Percentiles rank a stretch among this genome's conserved stretches.
phyloP scores from a whole-genome alignment of 2,113 vertebrate species.

The Donacobius atricapilla region DNA sequence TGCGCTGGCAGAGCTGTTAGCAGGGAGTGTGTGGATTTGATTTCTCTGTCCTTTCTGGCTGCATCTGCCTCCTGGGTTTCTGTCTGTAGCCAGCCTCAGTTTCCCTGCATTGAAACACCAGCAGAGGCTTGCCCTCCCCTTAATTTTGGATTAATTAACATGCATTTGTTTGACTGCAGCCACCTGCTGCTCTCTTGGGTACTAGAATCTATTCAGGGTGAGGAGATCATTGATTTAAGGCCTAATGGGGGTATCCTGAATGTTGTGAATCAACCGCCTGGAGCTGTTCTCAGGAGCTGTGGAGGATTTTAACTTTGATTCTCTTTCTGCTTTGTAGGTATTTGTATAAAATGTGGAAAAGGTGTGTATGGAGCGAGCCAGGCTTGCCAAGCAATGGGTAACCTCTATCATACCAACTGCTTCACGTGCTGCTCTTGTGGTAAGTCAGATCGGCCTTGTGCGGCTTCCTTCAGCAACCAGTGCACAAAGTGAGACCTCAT shows the following conservation, averaged over 20 bases:
- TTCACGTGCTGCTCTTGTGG: slow-evolving; percentile 98
- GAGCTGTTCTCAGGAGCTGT: background rate
- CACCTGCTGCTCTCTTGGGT: background rate
- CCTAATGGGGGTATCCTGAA: background rate
- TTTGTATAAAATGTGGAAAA: slow-evolving; percentile 96
- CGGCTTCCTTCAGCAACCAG: background rate
- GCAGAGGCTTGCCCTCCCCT: background rate
- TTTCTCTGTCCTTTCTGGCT: background rate
- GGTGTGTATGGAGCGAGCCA: slow-evolving; percentile 97
- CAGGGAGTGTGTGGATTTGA: background rate
- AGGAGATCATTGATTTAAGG: background rate
- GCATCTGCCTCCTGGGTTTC: background rate
- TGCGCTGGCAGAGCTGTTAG: background rate
- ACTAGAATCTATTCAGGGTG: background rate
- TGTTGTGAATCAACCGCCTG: rapidly evolving
- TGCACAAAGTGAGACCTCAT: background rate
- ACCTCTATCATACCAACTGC: slow-evolving; percentile 97
- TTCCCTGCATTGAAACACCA: background rate
- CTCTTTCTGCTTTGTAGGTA: slow-evolving; percentile 76
- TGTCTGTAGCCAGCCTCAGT: background rate
- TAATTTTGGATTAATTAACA: background rate
- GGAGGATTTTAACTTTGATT: background rate
- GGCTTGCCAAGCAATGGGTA: slow-evolving; percentile 97
- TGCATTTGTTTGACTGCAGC: background rate
- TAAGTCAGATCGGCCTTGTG: slow-evolving; percentile 71